Conservation (phyloP, 2,797 vertebrate genomes). For the Triplophysa bombifrons region DNA sequence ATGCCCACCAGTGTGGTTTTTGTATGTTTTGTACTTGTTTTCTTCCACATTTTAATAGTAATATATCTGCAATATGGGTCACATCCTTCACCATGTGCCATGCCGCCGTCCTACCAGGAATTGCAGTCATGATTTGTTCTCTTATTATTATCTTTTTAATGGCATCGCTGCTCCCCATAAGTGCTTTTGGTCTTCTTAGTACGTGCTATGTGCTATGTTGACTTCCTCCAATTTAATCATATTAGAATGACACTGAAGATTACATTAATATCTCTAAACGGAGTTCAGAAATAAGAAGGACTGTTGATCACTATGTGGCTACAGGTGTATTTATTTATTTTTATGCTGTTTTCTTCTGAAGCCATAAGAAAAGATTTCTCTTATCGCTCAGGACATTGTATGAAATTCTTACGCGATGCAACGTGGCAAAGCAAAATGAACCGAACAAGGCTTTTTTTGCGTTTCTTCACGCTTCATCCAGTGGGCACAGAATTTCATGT, state of each 20-base stretch:
- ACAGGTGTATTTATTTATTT: neutral
- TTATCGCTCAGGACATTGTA: neutral
- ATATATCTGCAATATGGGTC: slow-evolving; percentile 1
- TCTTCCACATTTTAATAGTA: neutral
- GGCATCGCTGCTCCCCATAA: slow-evolving; percentile 37
- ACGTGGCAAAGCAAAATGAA: no score
- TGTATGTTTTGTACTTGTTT: neutral
- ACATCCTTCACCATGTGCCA: slow-evolving; percentile 11
- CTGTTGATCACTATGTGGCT: neutral
- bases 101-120: slow-evolving; percentile 46
- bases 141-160: slow-evolving; percentile 54
- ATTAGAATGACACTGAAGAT: slow-evolving; percentile 54
- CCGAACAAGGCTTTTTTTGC: no score
- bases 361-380: neutral
- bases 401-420: no score
- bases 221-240: slow-evolving; percentile 49
- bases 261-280: slow-evolving; percentile 49
- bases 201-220: no score
- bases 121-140: slow-evolving; percentile 50
- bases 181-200: slow-evolving; percentile 31
- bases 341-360: neutral
- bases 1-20: neutral
- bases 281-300: slow-evolving; percentile 28
- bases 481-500: no score
- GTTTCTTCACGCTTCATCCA: no score